Conservation (phyloP, 37 sponge, comb jelly and placozoan genomes). For the Petrosia ficiformis region DNA sequence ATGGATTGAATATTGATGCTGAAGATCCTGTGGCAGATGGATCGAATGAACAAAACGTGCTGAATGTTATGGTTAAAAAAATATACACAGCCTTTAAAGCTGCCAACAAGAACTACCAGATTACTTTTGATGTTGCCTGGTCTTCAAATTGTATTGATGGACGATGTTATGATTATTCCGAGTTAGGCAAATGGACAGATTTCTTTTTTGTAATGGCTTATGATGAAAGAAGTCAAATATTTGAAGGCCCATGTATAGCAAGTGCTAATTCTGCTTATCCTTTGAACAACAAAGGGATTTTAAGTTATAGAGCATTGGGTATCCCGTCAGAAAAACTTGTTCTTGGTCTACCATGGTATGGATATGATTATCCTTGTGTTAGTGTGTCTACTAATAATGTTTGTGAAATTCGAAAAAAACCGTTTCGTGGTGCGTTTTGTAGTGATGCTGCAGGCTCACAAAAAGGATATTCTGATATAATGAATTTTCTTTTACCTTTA, state of each 20-base stretch:
- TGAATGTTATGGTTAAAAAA: conserved; percentile 37
- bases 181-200: conserved; percentile 43
- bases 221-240: conserved; percentile 82
- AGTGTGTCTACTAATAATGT: conserved; percentile 1
- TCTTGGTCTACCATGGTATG: conserved; percentile 88
- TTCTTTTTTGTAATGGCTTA: conserved; percentile 89
- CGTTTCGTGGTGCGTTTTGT: conserved; percentile 68
- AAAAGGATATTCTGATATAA: conserved; percentile 18
- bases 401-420: conserved; percentile 55
- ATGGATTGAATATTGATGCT: conserved; percentile 86
- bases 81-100: conserved; percentile 39
- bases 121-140: conserved; percentile 84
- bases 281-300: conserved; percentile 47
- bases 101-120: conserved; percentile 39
- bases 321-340: conserved; percentile 59
- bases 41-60: conserved; percentile 3
- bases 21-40: conserved; percentile 49
- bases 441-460: conserved; percentile 88
- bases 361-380: conserved; percentile 80
- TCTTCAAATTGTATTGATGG: conserved; percentile 76
- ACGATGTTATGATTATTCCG: conserved; percentile 66
- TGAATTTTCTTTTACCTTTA: neutral
- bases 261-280: conserved; percentile 70
- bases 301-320: conserved; percentile 41
- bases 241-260: conserved; percentile 65